These are phyloP conservation scores for Drosophila punjabiensis DNA, from an alignment of 1,140 invertebrate species.

Conservation along the genomic window DNA sequence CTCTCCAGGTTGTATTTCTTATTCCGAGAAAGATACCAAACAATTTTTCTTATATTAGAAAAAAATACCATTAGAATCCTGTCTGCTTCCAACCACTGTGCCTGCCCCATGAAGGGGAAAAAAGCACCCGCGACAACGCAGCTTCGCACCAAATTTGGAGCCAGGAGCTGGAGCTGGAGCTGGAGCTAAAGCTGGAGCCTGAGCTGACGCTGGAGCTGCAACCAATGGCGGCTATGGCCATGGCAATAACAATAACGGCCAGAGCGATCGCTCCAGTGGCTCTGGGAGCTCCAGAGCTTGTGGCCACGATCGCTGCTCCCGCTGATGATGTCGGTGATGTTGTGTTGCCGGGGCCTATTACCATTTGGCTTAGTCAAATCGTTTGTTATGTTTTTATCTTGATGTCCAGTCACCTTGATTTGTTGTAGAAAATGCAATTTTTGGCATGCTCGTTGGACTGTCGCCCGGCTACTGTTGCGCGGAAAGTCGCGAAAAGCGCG, in stretches of 20 bases:
- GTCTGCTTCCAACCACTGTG: constrained; percentile 38
- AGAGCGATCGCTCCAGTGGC: constrained; percentile 47
- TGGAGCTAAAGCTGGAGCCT: constrained; percentile 1
- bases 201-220: neutral
- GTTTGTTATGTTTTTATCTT: constrained; percentile 84
- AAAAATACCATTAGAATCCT: neutral
- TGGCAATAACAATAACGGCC: constrained; percentile 80
- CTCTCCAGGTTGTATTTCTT: neutral
- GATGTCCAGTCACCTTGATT: constrained; percentile 84
- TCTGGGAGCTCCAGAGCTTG: constrained; percentile 20
- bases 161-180: constrained; percentile 45
- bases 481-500: constrained; percentile 6
- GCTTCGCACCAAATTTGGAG: constrained; percentile 83
- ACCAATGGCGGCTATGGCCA: constrained; percentile 34
- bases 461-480: constrained; percentile 51
- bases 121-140: constrained; percentile 66
- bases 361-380: constrained; percentile 83
- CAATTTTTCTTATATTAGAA: neutral
- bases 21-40: no score
- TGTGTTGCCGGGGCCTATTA: constrained; percentile 71
- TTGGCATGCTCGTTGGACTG: constrained; percentile 69
- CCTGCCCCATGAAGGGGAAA: constrained; percentile 41
- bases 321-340: constrained; percentile 40
- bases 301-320: constrained; percentile 40
- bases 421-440: constrained; percentile 83